These are phyloP conservation scores for Cosmia trapezina DNA, from an alignment of 2,888 invertebrate species.

Conservation along the genomic window DNA sequence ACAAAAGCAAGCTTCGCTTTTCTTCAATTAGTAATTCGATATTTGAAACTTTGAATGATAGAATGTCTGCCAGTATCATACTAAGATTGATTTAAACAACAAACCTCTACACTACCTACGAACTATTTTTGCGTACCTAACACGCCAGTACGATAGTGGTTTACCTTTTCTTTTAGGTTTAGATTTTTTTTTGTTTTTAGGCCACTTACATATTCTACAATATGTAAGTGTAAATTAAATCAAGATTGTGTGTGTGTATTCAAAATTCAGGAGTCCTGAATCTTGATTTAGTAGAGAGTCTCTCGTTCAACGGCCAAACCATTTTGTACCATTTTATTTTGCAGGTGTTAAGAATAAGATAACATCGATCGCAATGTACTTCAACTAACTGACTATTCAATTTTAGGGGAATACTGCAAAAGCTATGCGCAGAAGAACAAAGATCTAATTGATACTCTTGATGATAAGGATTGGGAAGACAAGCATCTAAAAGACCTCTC, in stretches of 20 bases:
- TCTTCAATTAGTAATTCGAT: no score
- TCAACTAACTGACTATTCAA: background rate
- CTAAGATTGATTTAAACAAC: no score
- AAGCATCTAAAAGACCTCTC: constrained; percentile 70
- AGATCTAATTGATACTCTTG: constrained; percentile 48
- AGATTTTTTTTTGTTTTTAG: background rate
- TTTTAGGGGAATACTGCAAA: constrained; percentile 62
- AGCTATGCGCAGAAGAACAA: constrained; percentile 59
- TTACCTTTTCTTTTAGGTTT: background rate
- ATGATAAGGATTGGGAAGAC: constrained; percentile 64
- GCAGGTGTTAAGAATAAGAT: background rate
- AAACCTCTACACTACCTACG: no score
- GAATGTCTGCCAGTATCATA: no score
- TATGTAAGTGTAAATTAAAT: no score
- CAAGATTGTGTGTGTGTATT: no score
- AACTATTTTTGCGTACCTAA: no score
- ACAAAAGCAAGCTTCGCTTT: no score
- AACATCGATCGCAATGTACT: background rate
- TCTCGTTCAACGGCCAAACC: background rate
- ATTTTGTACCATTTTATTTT: background rate
- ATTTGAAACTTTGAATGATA: no score
- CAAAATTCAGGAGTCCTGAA: no score
- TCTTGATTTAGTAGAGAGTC: no score
- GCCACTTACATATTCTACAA: background rate
- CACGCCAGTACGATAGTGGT: no score